A percentile compares a stretch with the other conserved stretches of the same genome.
These are phyloP conservation scores for Chrysopilus asiliformis DNA, from an alignment of 2,888 invertebrate genomes.

Conservation along the genomic window DNA sequence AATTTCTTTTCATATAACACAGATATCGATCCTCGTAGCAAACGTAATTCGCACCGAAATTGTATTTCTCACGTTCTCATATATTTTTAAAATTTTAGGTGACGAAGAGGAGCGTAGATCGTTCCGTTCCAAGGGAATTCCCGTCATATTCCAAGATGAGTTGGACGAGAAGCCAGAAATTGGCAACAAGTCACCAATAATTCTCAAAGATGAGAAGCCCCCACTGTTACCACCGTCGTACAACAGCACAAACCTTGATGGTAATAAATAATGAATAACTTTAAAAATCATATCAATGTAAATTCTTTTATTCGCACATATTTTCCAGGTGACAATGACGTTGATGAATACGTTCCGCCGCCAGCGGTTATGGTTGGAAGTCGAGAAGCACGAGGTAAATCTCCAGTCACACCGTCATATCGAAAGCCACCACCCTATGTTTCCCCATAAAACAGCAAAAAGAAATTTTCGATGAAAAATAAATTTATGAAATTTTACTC, in stretches of 20 bases:
- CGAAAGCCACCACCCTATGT: slow-evolving; percentile 95
- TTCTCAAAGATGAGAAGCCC: slow-evolving; percentile 89
- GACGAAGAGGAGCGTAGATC: slow-evolving; percentile 71
- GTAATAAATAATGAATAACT: slow-evolving; percentile 17
- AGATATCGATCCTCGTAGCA: no score
- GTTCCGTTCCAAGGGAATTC: slow-evolving; percentile 74
- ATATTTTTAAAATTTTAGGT: slow-evolving; percentile 29
- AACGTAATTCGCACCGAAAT: no score
- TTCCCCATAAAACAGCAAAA: slow-evolving; percentile 62
- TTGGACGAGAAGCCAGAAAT: slow-evolving; percentile 85
- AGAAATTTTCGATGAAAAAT: slow-evolving; percentile 3
- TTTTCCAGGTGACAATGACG: slow-evolving; percentile 32
- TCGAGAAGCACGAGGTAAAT: slow-evolving; percentile 58
- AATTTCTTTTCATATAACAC: no score
- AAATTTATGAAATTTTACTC: not conserved
- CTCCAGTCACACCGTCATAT: slow-evolving; percentile 79
- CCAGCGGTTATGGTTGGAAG: slow-evolving; percentile 52
- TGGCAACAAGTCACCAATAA: slow-evolving; percentile 82
- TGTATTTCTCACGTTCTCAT: no score
- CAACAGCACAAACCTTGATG: slow-evolving; percentile 34
- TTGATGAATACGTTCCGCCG: slow-evolving; percentile 82
- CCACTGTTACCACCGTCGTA: slow-evolving; percentile 67
- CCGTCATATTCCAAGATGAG: slow-evolving; percentile 95
- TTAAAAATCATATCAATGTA: not conserved
- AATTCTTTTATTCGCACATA: slow-evolving; percentile 1